Conservation (phyloP, 2,113 vertebrate species). For the Gopherus evgoodei region DNA sequence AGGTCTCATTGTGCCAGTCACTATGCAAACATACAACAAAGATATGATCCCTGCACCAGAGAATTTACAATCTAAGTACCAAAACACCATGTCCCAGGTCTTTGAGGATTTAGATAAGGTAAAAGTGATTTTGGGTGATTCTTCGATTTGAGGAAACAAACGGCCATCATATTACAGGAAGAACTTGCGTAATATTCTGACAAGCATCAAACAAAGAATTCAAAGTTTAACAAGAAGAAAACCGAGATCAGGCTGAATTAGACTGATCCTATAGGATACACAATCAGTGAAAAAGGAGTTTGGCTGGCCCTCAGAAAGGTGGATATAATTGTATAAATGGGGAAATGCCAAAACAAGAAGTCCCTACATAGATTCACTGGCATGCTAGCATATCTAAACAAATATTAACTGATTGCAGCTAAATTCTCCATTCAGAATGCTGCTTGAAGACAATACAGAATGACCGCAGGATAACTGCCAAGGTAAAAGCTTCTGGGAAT, state of each 20-base stretch:
- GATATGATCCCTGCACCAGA: rapidly evolving
- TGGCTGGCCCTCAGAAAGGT: background rate
- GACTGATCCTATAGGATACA: background rate
- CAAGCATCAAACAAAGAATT: background rate
- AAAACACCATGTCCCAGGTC: background rate
- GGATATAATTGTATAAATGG: background rate
- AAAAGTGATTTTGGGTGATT: background rate
- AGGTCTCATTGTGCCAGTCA: background rate
- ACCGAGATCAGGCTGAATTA: background rate
- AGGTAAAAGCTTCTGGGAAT: conserved; percentile 42
- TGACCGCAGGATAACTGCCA: background rate
- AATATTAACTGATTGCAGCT: conserved; percentile 48
- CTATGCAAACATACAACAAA: background rate
- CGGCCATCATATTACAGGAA: background rate
- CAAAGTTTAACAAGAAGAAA: background rate
- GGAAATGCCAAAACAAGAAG: conserved; percentile 27
- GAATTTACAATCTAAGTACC: background rate
- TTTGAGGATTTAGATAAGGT: background rate
- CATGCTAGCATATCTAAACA: conserved; percentile 41
- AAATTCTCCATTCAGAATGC: background rate
- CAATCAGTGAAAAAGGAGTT: conserved; percentile 18
- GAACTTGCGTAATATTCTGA: background rate
- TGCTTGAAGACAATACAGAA: conserved; percentile 15
- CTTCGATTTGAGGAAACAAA: background rate
- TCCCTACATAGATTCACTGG: background rate